phyloP scores from a whole-genome alignment of 2,888 invertebrate genomes.

The Clunio marinus region DNA sequence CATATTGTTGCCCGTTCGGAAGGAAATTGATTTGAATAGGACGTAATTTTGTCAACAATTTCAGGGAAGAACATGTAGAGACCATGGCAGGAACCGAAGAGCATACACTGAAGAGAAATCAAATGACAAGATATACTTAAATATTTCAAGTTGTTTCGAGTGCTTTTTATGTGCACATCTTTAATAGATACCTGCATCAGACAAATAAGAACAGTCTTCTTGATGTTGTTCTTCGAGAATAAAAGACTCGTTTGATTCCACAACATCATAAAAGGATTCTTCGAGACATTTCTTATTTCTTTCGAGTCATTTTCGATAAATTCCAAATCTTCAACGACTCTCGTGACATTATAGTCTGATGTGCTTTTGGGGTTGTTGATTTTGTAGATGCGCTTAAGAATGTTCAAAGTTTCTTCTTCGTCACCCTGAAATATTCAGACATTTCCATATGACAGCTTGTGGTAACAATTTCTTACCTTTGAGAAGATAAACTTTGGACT shows the following conservation, averaged over 20 bases:
- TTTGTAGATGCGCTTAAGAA: slow-evolving; percentile 15
- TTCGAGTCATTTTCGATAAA: slow-evolving; percentile 10
- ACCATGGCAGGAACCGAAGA: slow-evolving; percentile 46
- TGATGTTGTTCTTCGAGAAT: slow-evolving; percentile 45
- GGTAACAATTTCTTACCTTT: slow-evolving; percentile 44
- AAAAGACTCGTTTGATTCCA: slow-evolving; percentile 48
- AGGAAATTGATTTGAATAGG: slow-evolving; percentile 45
- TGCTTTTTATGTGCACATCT: background rate
- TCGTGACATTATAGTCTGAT: slow-evolving; percentile 13
- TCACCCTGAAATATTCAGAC: slow-evolving; percentile 44
- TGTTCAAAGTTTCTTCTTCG: slow-evolving; percentile 38
- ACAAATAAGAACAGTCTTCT: slow-evolving; percentile 45
- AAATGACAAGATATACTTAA: too few species aligned
- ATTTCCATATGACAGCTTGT: background rate
- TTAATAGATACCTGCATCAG: slow-evolving; percentile 43
- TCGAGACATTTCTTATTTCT: background rate
- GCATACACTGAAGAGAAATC: slow-evolving; percentile 47
- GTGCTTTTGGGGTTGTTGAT: slow-evolving; percentile 19
- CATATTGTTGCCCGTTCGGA: slow-evolving; percentile 45
- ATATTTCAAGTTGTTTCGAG: background rate
- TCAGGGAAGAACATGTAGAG: slow-evolving; percentile 50
- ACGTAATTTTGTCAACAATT: slow-evolving; percentile 47
- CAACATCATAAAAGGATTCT: slow-evolving; percentile 44
- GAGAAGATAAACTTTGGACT: slow-evolving; percentile 48
- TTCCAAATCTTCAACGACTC: slow-evolving; percentile 24